Evolutionary conservation across 2,888 invertebrate genomes (phyloP).

Genomic region (Pegoplata infirma): DNA sequence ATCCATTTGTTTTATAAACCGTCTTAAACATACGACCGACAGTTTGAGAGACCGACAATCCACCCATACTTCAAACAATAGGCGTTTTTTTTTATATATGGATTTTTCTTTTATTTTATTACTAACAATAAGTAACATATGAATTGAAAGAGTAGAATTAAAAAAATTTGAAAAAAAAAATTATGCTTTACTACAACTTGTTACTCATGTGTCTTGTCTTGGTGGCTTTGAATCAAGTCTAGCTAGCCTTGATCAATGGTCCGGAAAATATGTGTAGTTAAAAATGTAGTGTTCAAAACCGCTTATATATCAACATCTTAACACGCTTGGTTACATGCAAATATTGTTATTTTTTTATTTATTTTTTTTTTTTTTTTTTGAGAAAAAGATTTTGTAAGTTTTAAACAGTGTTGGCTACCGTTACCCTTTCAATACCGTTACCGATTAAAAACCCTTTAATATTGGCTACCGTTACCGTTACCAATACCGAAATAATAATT

Average conservation of each 20-base stretch:
- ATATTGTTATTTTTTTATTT: conserved; percentile 18
- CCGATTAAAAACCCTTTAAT: no score
- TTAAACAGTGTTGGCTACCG: background rate
- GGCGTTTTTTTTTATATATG: conserved; percentile 41
- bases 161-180: background rate
- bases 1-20: conserved; percentile 35
- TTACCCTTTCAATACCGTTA: no score
- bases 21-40: conserved; percentile 3
- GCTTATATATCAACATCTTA: conserved; percentile 54
- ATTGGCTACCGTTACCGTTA: no score
- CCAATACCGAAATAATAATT: no score
- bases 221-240: conserved; percentile 67
- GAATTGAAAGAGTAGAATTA: conserved; percentile 24
- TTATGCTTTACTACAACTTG: conserved; percentile 24
- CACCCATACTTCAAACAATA: conserved; percentile 16
- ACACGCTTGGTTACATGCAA: conserved; percentile 44
- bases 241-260: conserved; percentile 78
- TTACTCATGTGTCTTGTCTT: conserved; percentile 44
- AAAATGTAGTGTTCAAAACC: conserved; percentile 66
- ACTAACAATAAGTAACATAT: no score
- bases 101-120: conserved; percentile 41
- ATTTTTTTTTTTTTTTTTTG: no score
- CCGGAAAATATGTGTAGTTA: conserved; percentile 75
- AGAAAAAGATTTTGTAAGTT: conserved; percentile 4
- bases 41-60: conserved; percentile 7